These are phyloP conservation scores for Paratilapia polleni DNA, from an alignment of 2,113 vertebrate genomes.

Conservation along the genomic window DNA sequence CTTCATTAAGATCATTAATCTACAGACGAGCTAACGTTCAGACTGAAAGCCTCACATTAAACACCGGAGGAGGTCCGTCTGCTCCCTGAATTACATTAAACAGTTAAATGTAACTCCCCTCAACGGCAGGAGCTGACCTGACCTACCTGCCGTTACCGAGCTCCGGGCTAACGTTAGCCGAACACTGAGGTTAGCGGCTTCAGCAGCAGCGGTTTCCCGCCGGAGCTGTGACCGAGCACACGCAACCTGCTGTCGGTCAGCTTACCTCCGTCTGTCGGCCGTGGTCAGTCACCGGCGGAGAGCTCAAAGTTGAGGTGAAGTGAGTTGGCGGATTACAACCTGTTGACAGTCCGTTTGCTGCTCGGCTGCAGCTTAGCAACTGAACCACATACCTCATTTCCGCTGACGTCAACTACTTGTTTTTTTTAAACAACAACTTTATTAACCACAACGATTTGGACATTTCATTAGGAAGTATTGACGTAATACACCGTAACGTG, in stretches of 20 bases:
- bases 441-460: background rate
- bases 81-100: background rate
- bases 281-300: background rate
- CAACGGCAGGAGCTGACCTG: background rate
- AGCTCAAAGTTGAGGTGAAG: background rate
- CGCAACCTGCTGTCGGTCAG: background rate
- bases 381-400: slow-evolving; percentile 18
- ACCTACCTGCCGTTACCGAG: background rate
- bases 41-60: background rate
- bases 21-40: background rate
- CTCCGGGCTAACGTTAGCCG: background rate
- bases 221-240: background rate
- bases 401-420: background rate
- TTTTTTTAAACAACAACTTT: background rate
- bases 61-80: background rate
- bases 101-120: background rate
- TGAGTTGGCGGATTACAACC: background rate
- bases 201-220: background rate
- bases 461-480: no score
- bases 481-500: no score
- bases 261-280: slow-evolving; percentile 18
- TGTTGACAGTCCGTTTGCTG: slow-evolving; percentile 31
- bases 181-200: rapidly evolving
- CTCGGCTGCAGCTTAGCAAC: slow-evolving; percentile 63
- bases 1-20: background rate